A percentile compares a stretch with the other conserved stretches of the same genome.
Evolutionary conservation across 2,113 vertebrate species (phyloP).

Genomic region (Cettia cetti): DNA sequence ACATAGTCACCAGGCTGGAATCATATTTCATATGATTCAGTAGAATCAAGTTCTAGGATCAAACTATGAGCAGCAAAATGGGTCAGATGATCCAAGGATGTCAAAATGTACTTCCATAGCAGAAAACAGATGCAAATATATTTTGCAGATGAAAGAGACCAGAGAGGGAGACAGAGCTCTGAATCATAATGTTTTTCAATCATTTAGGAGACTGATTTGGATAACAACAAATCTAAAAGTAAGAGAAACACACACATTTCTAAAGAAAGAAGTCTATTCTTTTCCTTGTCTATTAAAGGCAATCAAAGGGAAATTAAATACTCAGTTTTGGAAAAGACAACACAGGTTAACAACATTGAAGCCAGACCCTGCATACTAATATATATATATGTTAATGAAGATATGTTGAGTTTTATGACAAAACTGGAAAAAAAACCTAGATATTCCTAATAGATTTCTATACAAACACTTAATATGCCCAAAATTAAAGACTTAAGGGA

Average conservation of each 20-base stretch:
- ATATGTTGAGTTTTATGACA: neutral
- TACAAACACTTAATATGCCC: neutral
- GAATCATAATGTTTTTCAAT: neutral
- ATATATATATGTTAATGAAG: too few relatives aligned
- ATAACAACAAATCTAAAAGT: neutral
- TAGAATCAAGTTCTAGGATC: neutral
- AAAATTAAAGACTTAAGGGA: rapidly evolving
- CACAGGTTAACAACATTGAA: neutral
- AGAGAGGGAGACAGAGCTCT: neutral
- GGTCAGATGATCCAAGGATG: neutral
- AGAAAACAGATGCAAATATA: neutral
- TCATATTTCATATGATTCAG: neutral
- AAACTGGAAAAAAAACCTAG: neutral
- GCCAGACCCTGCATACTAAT: too few relatives aligned
- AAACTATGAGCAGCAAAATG: neutral
- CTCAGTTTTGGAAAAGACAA: neutral
- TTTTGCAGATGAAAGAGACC: neutral
- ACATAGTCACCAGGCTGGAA: neutral
- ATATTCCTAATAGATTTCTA: neutral
- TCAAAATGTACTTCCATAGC: neutral
- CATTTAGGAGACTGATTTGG: neutral
- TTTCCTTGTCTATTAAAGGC: neutral
- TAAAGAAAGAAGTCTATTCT: neutral
- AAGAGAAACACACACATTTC: rapidly evolving
- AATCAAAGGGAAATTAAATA: neutral